phyloP scores from a whole-genome alignment of 2,797 vertebrate species.

The Hirundo rustica region DNA sequence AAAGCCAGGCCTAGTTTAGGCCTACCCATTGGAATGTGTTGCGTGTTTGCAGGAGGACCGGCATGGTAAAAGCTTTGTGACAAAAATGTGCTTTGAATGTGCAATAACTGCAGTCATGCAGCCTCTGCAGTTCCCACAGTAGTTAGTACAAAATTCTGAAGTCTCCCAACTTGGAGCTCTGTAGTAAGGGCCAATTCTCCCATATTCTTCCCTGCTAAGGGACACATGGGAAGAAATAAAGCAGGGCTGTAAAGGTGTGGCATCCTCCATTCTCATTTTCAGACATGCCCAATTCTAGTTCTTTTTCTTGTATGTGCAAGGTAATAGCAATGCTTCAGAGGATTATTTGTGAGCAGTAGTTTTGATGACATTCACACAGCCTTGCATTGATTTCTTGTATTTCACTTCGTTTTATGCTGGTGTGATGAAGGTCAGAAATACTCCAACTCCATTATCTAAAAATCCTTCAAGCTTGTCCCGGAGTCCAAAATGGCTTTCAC shows the following conservation, averaged over 20 bases:
- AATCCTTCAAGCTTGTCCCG: slow-evolving; percentile 30
- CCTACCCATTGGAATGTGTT: background rate
- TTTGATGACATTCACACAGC: background rate
- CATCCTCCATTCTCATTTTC: background rate
- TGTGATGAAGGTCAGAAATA: slow-evolving; percentile 47
- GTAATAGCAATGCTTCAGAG: background rate
- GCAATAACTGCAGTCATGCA: background rate
- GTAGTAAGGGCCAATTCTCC: background rate
- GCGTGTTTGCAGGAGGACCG: background rate
- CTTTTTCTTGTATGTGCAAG: background rate
- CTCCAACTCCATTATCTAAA: slow-evolving; percentile 37
- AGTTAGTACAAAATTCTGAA: background rate
- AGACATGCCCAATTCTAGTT: background rate
- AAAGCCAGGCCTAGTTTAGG: background rate
- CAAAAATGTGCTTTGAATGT: background rate
- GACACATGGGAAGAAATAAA: background rate
- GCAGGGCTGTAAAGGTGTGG: background rate
- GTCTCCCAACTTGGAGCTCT: background rate
- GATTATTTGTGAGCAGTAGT: background rate
- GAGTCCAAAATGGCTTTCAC: slow-evolving; percentile 32
- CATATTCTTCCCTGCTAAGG: background rate
- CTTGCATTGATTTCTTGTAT: slow-evolving; percentile 46
- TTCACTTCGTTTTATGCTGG: slow-evolving; percentile 22
- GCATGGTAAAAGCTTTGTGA: background rate
- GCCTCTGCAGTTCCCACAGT: background rate